Conservation (phyloP, 2,113 vertebrate species). For the Chrysochloris asiatica region DNA sequence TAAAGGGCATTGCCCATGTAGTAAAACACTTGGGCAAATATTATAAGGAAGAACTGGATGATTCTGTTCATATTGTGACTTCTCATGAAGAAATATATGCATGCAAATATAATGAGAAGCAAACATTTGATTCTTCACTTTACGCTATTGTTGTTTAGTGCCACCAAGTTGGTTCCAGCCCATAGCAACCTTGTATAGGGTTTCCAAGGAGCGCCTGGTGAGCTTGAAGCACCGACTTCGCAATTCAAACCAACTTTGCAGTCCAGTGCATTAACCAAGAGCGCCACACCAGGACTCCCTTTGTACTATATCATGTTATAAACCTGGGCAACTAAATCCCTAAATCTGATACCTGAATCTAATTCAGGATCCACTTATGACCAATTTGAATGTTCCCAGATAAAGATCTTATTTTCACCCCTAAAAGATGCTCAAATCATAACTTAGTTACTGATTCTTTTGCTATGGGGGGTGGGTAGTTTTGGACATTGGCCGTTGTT, state of each 20-base stretch:
- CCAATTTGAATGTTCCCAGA: no score
- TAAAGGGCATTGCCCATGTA: neutral
- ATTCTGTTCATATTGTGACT: neutral
- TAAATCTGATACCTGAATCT: neutral
- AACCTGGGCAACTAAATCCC: neutral
- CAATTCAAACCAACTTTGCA: no score
- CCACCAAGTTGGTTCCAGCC: no score
- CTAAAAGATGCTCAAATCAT: neutral
- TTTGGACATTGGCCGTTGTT: neutral
- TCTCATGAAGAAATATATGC: neutral
- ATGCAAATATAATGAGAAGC: neutral
- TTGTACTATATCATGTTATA: no score
- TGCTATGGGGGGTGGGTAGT: fast-evolving
- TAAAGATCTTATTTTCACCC: neutral
- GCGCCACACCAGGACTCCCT: no score
- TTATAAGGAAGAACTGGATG: neutral
- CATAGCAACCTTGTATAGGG: no score
- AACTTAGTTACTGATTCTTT: no score
- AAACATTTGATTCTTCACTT: neutral
- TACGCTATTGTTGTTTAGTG: neutral
- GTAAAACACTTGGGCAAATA: neutral
- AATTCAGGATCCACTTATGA: no score
- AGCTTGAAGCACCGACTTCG: no score
- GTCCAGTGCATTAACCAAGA: no score
- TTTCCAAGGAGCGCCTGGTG: no score